A percentile compares a stretch with the other conserved stretches of the same genome.
These are phyloP conservation scores for Brassicogethes aeneus DNA, from an alignment of 2,888 invertebrate species.

Conservation along the genomic window DNA sequence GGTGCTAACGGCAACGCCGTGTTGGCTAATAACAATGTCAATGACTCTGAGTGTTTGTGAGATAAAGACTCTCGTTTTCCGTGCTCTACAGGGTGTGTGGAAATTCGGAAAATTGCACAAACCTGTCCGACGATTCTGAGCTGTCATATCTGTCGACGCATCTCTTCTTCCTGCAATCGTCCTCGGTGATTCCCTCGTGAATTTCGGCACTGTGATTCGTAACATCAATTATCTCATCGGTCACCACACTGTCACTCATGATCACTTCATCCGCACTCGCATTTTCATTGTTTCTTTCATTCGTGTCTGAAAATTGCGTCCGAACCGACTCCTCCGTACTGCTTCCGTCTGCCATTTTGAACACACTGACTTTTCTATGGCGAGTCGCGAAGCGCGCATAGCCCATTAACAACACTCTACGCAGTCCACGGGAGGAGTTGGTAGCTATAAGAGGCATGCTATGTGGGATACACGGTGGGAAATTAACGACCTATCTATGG, in stretches of 20 bases:
- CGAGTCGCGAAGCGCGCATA: slow-evolving; percentile 26
- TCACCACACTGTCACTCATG: slow-evolving; percentile 5
- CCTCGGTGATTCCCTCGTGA: slow-evolving; percentile 31
- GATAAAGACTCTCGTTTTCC: no score
- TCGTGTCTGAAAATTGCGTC: neutral
- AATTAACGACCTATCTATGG: no score
- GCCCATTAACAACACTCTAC: no score
- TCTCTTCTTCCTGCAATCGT: slow-evolving; percentile 69
- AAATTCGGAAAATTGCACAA: no score
- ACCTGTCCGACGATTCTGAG: slow-evolving; percentile 92
- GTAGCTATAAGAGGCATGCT: slow-evolving; percentile 9
- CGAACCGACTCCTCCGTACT: slow-evolving; percentile 52
- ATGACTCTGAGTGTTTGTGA: neutral
- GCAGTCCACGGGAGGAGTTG: slow-evolving; percentile 18
- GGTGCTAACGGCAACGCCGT: neutral
- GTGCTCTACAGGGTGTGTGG: no score
- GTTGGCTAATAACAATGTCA: slow-evolving; percentile 1
- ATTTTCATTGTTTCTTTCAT: slow-evolving; percentile 10
- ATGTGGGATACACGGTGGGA: no score
- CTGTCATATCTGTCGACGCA: slow-evolving; percentile 89
- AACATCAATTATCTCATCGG: slow-evolving; percentile 6
- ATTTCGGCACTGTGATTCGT: neutral
- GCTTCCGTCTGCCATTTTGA: slow-evolving; percentile 79
- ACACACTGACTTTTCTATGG: slow-evolving; percentile 52
- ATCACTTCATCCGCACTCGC: neutral